Evolutionary conservation across 2,113 vertebrate genomes (phyloP).

Genomic region (Thamnophis sirtalis): DNA sequence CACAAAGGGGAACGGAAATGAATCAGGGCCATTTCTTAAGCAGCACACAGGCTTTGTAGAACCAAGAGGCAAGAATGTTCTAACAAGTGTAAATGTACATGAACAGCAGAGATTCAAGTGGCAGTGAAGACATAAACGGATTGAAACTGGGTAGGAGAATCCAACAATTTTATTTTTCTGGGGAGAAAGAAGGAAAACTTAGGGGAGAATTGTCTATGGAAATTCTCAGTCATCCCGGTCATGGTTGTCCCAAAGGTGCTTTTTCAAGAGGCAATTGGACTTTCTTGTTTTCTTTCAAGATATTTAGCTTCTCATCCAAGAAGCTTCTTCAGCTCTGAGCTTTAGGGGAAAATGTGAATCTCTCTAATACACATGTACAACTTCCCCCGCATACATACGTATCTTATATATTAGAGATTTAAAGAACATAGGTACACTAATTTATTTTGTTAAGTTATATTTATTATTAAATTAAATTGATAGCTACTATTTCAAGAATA

Average conservation of each 20-base stretch:
- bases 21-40: conserved; percentile 1
- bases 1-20: conserved; percentile 50
- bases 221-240: no score
- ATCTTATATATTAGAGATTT: neutral
- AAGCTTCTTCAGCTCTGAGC: no score
- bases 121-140: neutral
- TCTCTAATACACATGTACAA: neutral
- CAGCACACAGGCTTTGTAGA: neutral
- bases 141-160: neutral
- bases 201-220: neutral
- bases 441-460: neutral
- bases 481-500: neutral
- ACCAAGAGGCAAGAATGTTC: neutral
- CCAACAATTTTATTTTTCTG: neutral
- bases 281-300: no score
- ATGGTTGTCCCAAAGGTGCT: no score
- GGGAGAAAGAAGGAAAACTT: neutral
- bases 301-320: no score
- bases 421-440: no score
- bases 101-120: neutral
- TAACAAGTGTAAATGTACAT: neutral
- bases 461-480: neutral
- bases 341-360: neutral
- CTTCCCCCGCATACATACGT: neutral
- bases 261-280: no score